Evolutionary conservation across 1,140 invertebrate genomes (phyloP), one percentile per base, ranked within the genome.

Genomic region (Rhopalosiphum padi): DNA sequence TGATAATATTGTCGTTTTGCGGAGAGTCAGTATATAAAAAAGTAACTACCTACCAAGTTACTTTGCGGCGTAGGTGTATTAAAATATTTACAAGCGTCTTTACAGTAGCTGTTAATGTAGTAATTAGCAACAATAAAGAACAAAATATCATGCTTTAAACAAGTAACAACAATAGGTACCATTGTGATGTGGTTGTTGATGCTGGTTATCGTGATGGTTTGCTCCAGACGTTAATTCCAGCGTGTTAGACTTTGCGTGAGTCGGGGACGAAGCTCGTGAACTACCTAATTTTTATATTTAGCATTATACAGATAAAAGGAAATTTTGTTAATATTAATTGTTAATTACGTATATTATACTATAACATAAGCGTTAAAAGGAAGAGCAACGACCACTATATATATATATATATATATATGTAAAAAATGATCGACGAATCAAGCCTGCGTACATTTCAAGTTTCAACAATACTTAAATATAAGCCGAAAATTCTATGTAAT

Each of bases 181-280:
- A 85, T 93, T 93, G 82, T 93, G 91, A 86, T 93, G 91, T 41
- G 35, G 37, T 35, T 93, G 91, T 93, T 83, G 77, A 93, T 93
- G 77, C 46, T 93, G 91, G 77, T 93, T 93, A 93, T 93, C 91
- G 91, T 93, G 91, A 93, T 93, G 82, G 48, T 93, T 93, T 55
- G 91, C 77, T 93, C 91, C 91, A 23, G 91, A 86, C 8, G 91
- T 92, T 83, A 93, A 93, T 53, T 93, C 91, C 91, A 90, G 53
- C 25, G 89, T 90, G 55, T 90, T 68, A 90, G 91, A 55, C 82
- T 93, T 93, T 53, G 96, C 96, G 95, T 96, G 96, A 94, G 96
- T 96, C 94, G 97, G 97, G 95, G 97, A 97, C 95, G 97, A 96
- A 94, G 96, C 96, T 96, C 96, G 96, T 95, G 97, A 97, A 95